A percentile compares a stretch with the other conserved stretches of the same genome.
Conservation (phyloP, 2,888 invertebrate species). For the Caenorhabditis sp. region DNA sequence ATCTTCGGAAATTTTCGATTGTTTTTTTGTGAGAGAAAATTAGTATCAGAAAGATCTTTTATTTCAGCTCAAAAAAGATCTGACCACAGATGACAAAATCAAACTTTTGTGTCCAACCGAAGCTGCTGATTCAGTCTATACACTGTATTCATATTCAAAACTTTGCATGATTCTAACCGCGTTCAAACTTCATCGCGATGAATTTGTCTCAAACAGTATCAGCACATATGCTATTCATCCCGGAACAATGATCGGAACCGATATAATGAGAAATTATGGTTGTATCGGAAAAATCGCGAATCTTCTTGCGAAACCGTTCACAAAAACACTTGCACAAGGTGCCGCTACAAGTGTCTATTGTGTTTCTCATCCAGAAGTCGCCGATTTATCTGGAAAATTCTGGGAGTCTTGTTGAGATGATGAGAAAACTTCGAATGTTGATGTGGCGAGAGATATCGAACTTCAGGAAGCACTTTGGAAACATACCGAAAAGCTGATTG, state of each 20-base stretch:
- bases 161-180: slow-evolving; percentile 64
- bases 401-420: slow-evolving; percentile 87
- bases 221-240: slow-evolving; percentile 83
- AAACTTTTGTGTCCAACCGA: slow-evolving; percentile 45
- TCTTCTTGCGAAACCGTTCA: slow-evolving; percentile 84
- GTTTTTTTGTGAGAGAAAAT: no score
- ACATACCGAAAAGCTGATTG: slow-evolving; percentile 50
- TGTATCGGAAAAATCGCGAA: slow-evolving; percentile 42
- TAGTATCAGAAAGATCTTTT: no score
- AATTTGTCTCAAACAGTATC: slow-evolving; percentile 51
- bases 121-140: slow-evolving; percentile 32
- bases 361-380: slow-evolving; percentile 84
- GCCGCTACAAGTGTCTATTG: slow-evolving; percentile 88
- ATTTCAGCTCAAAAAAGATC: slow-evolving; percentile 61
- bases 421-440: slow-evolving; percentile 50
- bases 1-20: no score
- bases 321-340: slow-evolving; percentile 91
- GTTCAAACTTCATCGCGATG: slow-evolving; percentile 57
- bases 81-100: slow-evolving; percentile 37
- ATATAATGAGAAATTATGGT: slow-evolving; percentile 53
- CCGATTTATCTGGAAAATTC: slow-evolving; percentile 79
- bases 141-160: slow-evolving; percentile 59
- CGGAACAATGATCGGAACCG: slow-evolving; percentile 82
- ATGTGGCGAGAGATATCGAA: slow-evolving; percentile 76
- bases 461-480: slow-evolving; percentile 67